Base-by-base conservation (phyloP, 1,140 invertebrate species). In the Mactra quadrangularis region DNA sequence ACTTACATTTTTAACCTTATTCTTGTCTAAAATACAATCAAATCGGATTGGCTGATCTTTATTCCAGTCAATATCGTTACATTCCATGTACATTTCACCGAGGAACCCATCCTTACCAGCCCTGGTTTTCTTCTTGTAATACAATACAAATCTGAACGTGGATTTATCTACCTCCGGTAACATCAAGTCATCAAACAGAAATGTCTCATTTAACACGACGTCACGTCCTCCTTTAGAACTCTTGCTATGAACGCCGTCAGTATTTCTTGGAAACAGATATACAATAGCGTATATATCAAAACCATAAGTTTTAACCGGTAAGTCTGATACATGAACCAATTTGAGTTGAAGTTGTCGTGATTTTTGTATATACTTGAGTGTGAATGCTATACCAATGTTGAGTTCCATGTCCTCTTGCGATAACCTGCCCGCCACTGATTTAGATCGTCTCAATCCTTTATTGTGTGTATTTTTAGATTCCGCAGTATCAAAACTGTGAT, bases 41-140 rank as follows among this genome's bases (percentile, higher is more conserved):
- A 68, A 68, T 41, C 29, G n/a, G 47, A 68, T 31, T 35, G 64
- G 64, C 15, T 50, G 45, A 1, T 68, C 64, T 15, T 41, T 35
- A 0, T 25, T 50, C 83, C 83, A 85, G 53, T 81, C 72, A 11
- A 75, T 31, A 3, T 79, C 77, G 25, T 62, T 41, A 38, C 76
- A 81, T 62, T 85, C 55, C 71, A 85, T 55, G 53, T 50, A 81
- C 25, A 62, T 57, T 52, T 85, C 77, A 9, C 83, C 77, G 7
- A 85, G 57, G 45, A 85, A 66, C 3, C 27, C 57, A n/a, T 76
- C 77, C 50, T 81, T 85, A 4, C 31, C 19, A 6, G 35, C 22
- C 17, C 66, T 47, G 31, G 41, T 70, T 47, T 76, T 75, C 41
- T 74, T 60, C 25, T 68, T 53, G 53, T 55, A 76, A 17, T 66